Evolutionary conservation across 2,797 vertebrate species (phyloP).

Genomic region (Enteromius unitaeniatus): DNA sequence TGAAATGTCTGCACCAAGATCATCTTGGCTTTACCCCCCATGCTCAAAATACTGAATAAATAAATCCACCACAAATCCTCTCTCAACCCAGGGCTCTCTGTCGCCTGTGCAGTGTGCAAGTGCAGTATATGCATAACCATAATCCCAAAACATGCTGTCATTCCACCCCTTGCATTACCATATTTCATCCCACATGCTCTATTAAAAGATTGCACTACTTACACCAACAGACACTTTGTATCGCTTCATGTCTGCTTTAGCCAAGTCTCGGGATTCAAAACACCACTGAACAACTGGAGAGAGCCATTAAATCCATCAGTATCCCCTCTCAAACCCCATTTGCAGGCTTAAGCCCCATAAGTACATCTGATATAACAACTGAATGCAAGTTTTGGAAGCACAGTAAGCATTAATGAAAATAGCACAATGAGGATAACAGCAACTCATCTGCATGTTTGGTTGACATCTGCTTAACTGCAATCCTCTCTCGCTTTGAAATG

Average conservation of each 20-base stretch:
- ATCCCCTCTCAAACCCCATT: slow-evolving; percentile 44
- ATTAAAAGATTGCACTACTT: slow-evolving; percentile 49
- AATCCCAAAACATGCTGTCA: slow-evolving; percentile 40
- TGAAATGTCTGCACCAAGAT: not conserved
- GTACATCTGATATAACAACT: slow-evolving; percentile 46
- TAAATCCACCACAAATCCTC: slow-evolving; percentile 44
- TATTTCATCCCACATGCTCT: slow-evolving; percentile 49
- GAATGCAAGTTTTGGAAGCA: slow-evolving; percentile 40
- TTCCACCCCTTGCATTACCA: slow-evolving; percentile 37
- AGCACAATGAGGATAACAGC: slow-evolving; percentile 18
- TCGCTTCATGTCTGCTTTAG: slow-evolving; percentile 25
- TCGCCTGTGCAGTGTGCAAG: not conserved
- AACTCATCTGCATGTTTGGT: slow-evolving; percentile 7
- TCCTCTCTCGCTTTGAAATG: not conserved
- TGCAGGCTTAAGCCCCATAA: slow-evolving; percentile 34
- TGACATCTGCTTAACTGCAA: slow-evolving; percentile 5
- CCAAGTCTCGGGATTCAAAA: slow-evolving; percentile 7
- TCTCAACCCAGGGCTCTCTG: slow-evolving; percentile 21
- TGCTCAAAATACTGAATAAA: slow-evolving; percentile 20
- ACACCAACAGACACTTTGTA: slow-evolving; percentile 37
- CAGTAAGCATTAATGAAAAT: slow-evolving; percentile 15
- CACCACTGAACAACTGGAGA: not conserved
- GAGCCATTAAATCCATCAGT: slow-evolving; percentile 41
- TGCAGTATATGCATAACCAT: slow-evolving; percentile 20
- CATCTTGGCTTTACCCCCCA: slow-evolving; percentile 13